phyloP scores from a whole-genome alignment of 2,113 vertebrate species.

The Sprattus sprattus region DNA sequence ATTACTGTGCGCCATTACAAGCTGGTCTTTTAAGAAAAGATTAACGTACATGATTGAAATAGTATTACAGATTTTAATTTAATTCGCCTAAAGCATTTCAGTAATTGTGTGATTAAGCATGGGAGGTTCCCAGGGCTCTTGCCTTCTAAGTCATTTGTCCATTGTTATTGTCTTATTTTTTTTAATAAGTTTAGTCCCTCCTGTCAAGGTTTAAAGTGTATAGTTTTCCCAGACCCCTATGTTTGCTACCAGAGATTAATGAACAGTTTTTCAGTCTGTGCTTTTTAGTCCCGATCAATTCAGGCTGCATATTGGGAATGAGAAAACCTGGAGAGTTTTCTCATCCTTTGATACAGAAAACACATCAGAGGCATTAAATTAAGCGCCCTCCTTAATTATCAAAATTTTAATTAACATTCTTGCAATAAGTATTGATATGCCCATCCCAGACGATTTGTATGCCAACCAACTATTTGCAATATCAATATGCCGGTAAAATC shows the following conservation, averaged over 20 bases:
- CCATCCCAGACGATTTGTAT: conserved; percentile 1
- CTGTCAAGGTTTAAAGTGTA: not conserved
- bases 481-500: conserved; percentile 13
- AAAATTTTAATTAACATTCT: conserved; percentile 19
- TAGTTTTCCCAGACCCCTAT: conserved; percentile 6
- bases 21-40: conserved; percentile 12
- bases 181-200: not conserved
- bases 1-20: not conserved
- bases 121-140: conserved; percentile 5
- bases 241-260: conserved; percentile 1
- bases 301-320: not conserved
- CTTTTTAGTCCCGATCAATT: not conserved
- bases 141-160: not conserved
- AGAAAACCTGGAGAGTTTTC: not conserved
- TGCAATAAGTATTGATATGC: conserved; percentile 15
- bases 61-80: conserved; percentile 6
- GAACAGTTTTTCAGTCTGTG: not conserved
- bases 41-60: conserved; percentile 11
- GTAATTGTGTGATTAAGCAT: conserved; percentile 1
- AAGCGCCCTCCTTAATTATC: conserved; percentile 8
- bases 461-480: conserved; percentile 16
- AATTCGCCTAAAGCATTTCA: conserved; percentile 6
- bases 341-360: conserved; percentile 8
- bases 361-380: conserved; percentile 17
- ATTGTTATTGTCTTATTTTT: conserved; percentile 11